Percentiles rank a stretch among this genome's conserved stretches.
phyloP scores from a whole-genome alignment of 2,888 invertebrate genomes.

The Drosophila anceps region DNA sequence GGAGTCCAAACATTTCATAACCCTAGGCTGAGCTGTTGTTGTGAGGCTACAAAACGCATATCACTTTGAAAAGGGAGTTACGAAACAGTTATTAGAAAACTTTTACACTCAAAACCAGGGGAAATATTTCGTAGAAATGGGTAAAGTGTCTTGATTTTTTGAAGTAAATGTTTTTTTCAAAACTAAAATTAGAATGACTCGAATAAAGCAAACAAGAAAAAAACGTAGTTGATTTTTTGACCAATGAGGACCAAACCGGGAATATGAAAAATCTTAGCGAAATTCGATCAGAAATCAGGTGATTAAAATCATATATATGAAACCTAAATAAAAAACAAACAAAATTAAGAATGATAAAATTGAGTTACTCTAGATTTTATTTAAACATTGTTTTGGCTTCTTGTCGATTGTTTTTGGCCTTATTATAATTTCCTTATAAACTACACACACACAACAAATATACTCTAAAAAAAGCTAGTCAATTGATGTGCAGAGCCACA shows the following conservation, averaged over 20 bases:
- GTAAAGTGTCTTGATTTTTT: slow-evolving; percentile 58
- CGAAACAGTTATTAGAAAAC: slow-evolving; percentile 25
- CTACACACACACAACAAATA: slow-evolving; percentile 27
- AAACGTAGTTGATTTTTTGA: slow-evolving; percentile 55
- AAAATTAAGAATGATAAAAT: slow-evolving; percentile 3
- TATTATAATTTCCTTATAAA: slow-evolving; percentile 31
- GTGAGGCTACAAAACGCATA: slow-evolving; percentile 73
- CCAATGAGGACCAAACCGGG: slow-evolving; percentile 75
- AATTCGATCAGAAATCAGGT: slow-evolving; percentile 60
- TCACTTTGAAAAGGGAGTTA: slow-evolving; percentile 69
- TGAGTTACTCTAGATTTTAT: slow-evolving; percentile 28
- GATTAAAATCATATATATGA: slow-evolving; percentile 32
- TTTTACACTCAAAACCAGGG: slow-evolving; percentile 15
- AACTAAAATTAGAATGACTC: slow-evolving; percentile 34
- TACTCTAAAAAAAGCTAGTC: slow-evolving; percentile 66
- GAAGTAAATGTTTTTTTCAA: slow-evolving; percentile 28
- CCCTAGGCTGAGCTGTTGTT: slow-evolving; percentile 63
- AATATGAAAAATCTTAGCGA: slow-evolving; percentile 30
- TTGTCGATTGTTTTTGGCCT: slow-evolving; percentile 56
- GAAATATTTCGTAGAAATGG: slow-evolving; percentile 25
- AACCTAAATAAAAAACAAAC: neutral
- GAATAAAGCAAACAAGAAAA: slow-evolving; percentile 9
- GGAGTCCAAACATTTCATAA: slow-evolving; percentile 50
- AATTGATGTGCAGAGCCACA: slow-evolving; percentile 70
- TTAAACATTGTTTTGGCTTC: slow-evolving; percentile 62